Evolutionary conservation across 64 coral and sea anemone genomes (phyloP), one percentile per base, ranked within the genome.

Genomic region (Pocillopora damicornis): DNA sequence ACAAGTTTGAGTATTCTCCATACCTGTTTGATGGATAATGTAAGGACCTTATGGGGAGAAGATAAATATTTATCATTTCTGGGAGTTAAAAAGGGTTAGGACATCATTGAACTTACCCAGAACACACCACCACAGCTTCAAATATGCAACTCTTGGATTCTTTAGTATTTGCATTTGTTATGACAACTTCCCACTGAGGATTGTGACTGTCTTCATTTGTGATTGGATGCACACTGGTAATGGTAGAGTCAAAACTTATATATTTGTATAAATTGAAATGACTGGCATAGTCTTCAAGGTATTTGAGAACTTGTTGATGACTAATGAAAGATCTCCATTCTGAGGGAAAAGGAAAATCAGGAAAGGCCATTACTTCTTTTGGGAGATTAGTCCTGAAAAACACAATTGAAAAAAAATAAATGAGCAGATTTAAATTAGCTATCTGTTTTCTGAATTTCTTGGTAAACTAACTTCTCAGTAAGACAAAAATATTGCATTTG

Each of bases 361-460:
- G 87, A 51, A 88, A 88, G 13, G 76, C 16, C 87, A 88, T 91
- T 8, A 91, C 89, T 86, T 91, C 61, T 71, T 91, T 91, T n/a
- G 89, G 89, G 13, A 91, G 81, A 71, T 91, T 91, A 9, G 89
- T 86, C 36, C 89, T 88, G 75, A 37, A 87, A 75, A 14, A 71
- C 6, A 22, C 1, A 71, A 30, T 71, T 23, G 11, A 30, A 30
- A 71, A 23, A 10, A 71, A 9, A n/a, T 5, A 71, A 1, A 26
- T 9, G 67, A 71, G 25, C 5, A 23, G 42, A 51, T 51, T 4
- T 51, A 51, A 4, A 51, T 51, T 7, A 4, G 42, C 7, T 7
- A 51, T 51, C 7, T 51, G 42, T 51, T 51, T 51, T 51, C 42
- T 51, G 42, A 51, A 51, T 51, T 51, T 51, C 42, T 51, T 4